phyloP scores from a whole-genome alignment of 2,797 vertebrate species.

The Rhincodon typus region DNA sequence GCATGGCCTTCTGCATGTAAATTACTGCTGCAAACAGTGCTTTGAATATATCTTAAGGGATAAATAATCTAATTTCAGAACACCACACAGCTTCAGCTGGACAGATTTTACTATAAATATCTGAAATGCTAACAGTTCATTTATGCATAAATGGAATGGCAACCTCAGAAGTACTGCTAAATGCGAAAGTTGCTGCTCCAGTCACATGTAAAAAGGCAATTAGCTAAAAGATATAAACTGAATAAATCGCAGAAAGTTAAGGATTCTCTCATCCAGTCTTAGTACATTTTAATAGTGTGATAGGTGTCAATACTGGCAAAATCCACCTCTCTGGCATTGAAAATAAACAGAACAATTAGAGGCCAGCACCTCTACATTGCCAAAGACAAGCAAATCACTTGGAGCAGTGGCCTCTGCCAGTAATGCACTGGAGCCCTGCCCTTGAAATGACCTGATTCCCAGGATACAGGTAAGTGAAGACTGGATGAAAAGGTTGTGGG shows the following conservation, averaged over 20 bases:
- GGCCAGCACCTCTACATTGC: not conserved
- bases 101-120: not conserved
- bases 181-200: not conserved
- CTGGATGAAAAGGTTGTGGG: not conserved
- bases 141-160: not conserved
- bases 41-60: not conserved
- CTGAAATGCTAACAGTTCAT: not conserved
- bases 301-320: not conserved
- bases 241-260: not conserved
- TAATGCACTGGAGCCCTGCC: not conserved
- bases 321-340: not conserved
- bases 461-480: not conserved
- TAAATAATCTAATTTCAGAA: not conserved
- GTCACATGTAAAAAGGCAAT: too few relatives aligned
- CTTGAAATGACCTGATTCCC: not conserved
- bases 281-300: not conserved
- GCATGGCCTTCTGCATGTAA: not conserved
- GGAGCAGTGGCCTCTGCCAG: not conserved
- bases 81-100: not conserved
- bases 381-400: not conserved
- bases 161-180: not conserved
- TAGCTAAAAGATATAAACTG: not conserved
- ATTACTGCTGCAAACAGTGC: not conserved
- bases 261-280: not conserved
- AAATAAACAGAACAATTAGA: not conserved